A percentile compares a stretch with the other conserved stretches of the same genome.
Conservation (phyloP, 2,113 vertebrate genomes). For the Pollachius pollachius region DNA sequence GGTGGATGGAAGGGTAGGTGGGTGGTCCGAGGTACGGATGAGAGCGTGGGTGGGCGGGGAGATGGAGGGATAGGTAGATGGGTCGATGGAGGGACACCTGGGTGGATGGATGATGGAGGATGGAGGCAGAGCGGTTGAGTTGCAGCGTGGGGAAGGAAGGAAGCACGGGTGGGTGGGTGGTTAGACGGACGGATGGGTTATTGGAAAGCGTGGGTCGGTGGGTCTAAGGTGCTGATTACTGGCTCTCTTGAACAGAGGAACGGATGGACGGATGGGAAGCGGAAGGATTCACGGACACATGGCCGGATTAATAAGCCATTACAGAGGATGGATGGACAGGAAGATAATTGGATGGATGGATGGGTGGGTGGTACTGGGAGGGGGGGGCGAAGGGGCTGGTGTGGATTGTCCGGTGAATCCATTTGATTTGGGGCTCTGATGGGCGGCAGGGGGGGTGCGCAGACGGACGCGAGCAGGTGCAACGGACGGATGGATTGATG, state of each 20-base stretch:
- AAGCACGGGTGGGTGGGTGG: neutral
- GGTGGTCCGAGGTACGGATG: neutral
- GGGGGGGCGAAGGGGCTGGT: neutral
- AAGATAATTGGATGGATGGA: neutral
- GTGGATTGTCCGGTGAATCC: neutral
- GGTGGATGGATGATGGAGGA: neutral
- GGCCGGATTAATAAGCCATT: slow-evolving; percentile 14
- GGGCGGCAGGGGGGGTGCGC: neutral
- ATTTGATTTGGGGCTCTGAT: neutral
- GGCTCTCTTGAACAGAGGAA: no score
- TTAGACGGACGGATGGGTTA: slow-evolving; percentile 1
- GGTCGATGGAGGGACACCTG: neutral
- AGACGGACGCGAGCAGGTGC: neutral
- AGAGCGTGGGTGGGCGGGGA: neutral
- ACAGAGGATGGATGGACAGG: slow-evolving; percentile 5
- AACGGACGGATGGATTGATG: slow-evolving; percentile 10
- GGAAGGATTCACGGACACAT: slow-evolving; percentile 5
- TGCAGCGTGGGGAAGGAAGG: neutral
- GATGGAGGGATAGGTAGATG: neutral
- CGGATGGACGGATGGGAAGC: slow-evolving; percentile 20
- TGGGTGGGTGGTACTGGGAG: neutral
- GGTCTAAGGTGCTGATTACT: neutral
- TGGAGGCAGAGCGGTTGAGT: neutral
- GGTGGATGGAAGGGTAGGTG: neutral
- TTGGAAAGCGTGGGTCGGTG: slow-evolving; percentile 1